Percentiles rank a stretch among this genome's conserved stretches.
Evolutionary conservation across 1,140 invertebrate species (phyloP).

Genomic region (Papilio dardanus): DNA sequence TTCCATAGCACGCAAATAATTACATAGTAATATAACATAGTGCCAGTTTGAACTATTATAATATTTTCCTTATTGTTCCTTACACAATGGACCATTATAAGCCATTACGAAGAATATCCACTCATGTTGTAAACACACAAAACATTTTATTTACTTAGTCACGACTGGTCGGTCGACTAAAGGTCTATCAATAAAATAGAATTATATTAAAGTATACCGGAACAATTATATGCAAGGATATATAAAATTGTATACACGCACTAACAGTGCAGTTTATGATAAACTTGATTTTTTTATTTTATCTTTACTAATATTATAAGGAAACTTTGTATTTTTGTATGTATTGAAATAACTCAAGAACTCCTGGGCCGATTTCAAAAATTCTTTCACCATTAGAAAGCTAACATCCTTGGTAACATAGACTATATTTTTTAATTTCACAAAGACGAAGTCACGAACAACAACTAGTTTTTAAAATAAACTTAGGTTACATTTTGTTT

Average conservation of each 20-base stretch:
- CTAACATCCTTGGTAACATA: too few relatives aligned
- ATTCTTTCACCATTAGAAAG: too few relatives aligned
- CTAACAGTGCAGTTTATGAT: not conserved
- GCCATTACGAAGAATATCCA: conserved; percentile 50
- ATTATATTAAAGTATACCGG: conserved; percentile 14
- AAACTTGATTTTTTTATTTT: not conserved
- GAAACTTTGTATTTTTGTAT: too few relatives aligned
- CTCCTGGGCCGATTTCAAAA: too few relatives aligned
- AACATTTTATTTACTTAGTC: conserved; percentile 53
- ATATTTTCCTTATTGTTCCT: conserved; percentile 57
- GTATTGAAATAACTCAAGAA: too few relatives aligned
- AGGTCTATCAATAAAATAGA: conserved; percentile 31
- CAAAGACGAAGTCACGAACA: too few relatives aligned
- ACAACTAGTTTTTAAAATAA: too few relatives aligned
- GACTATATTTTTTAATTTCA: too few relatives aligned
- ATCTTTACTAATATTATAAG: too few relatives aligned
- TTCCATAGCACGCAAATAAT: conserved; percentile 36
- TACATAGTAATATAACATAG: conserved; percentile 28
- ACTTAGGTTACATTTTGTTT: too few relatives aligned
- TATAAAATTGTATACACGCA: conserved; percentile 9
- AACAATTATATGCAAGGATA: conserved; percentile 24
- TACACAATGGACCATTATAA: conserved; percentile 62
- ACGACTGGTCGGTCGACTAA: conserved; percentile 43
- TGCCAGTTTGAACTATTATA: conserved; percentile 40
- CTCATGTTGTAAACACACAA: conserved; percentile 48